Evolutionary conservation across 2,113 vertebrate genomes (phyloP).

Genomic region (Pungitius pungitius): DNA sequence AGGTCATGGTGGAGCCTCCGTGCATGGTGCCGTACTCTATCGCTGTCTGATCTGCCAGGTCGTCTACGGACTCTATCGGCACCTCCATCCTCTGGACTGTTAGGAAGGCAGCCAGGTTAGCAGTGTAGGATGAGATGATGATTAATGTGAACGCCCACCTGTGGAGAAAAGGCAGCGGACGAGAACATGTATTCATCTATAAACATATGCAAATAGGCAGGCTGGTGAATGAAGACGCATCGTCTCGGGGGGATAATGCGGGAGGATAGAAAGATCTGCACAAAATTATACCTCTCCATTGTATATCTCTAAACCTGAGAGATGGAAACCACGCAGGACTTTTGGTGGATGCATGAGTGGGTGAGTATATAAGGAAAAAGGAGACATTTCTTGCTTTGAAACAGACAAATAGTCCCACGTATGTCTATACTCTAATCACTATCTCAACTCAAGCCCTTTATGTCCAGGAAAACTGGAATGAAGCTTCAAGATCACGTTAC

Average conservation of each 20-base stretch:
- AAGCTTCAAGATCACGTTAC: slow-evolving; percentile 14
- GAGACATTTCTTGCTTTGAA: slow-evolving; percentile 22
- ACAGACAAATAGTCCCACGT: slow-evolving; percentile 9
- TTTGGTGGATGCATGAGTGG: slow-evolving; percentile 47
- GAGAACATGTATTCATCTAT: slow-evolving; percentile 49
- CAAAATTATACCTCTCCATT: neutral
- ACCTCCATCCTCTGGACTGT: slow-evolving; percentile 98
- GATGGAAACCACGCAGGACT: slow-evolving; percentile 29
- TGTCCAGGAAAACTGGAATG: slow-evolving; percentile 5
- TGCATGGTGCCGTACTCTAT: slow-evolving; percentile 99
- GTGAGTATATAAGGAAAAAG: slow-evolving; percentile 29
- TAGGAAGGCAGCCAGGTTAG: slow-evolving; percentile 96
- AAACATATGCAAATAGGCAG: slow-evolving; percentile 50
- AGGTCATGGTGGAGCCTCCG: slow-evolving; percentile 98
- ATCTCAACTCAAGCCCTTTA: slow-evolving; percentile 3
- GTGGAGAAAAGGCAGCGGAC: slow-evolving; percentile 35
- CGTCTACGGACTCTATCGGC: slow-evolving; percentile 96
- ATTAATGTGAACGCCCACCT: slow-evolving; percentile 99
- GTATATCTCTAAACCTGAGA: slow-evolving; percentile 38
- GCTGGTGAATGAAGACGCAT: slow-evolving; percentile 49
- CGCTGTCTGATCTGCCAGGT: slow-evolving; percentile 96
- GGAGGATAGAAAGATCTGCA: slow-evolving; percentile 34
- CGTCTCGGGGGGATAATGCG: slow-evolving; percentile 26
- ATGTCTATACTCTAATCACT: slow-evolving; percentile 13
- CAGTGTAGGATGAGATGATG: slow-evolving; percentile 99